phyloP scores from a whole-genome alignment of 2,797 vertebrate genomes.

The Petrocephalus sullivani region DNA sequence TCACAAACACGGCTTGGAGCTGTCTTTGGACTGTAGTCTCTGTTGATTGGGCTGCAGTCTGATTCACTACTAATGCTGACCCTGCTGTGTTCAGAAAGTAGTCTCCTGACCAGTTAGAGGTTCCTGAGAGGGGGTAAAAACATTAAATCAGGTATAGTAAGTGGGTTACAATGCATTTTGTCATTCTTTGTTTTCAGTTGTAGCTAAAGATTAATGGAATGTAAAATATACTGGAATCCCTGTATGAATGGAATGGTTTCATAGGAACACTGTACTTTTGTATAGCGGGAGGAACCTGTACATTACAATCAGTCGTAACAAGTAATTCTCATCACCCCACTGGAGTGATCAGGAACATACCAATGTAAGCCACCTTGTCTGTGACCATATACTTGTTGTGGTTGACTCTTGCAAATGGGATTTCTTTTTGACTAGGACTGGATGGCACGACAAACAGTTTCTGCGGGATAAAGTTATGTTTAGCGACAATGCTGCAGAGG shows the following conservation, averaged over 20 bases:
- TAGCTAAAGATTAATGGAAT: neutral
- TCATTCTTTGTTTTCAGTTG: neutral
- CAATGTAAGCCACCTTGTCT: slow-evolving; percentile 77
- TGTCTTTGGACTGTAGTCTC: slow-evolving; percentile 61
- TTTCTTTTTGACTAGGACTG: slow-evolving; percentile 62
- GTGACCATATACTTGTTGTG: slow-evolving; percentile 98
- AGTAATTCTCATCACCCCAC: neutral
- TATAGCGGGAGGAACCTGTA: neutral
- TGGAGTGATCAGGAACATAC: slow-evolving; percentile 48
- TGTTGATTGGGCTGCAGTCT: slow-evolving; percentile 40
- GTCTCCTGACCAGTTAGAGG: slow-evolving; percentile 90
- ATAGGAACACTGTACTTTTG: neutral
- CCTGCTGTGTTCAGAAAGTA: slow-evolving; percentile 81
- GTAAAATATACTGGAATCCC: neutral
- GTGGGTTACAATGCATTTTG: neutral
- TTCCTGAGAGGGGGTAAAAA: slow-evolving; percentile 59
- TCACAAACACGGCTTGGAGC: slow-evolving; percentile 70
- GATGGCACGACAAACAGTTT: slow-evolving; percentile 78
- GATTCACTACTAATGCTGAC: slow-evolving; percentile 75
- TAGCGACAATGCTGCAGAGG: neutral
- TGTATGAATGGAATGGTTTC: neutral
- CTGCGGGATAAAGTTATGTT: slow-evolving; percentile 47
- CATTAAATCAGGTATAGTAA: neutral
- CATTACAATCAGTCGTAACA: neutral
- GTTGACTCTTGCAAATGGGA: slow-evolving; percentile 84